Base-by-base conservation (phyloP, 2,888 invertebrate species). In the Archips xylosteana region DNA sequence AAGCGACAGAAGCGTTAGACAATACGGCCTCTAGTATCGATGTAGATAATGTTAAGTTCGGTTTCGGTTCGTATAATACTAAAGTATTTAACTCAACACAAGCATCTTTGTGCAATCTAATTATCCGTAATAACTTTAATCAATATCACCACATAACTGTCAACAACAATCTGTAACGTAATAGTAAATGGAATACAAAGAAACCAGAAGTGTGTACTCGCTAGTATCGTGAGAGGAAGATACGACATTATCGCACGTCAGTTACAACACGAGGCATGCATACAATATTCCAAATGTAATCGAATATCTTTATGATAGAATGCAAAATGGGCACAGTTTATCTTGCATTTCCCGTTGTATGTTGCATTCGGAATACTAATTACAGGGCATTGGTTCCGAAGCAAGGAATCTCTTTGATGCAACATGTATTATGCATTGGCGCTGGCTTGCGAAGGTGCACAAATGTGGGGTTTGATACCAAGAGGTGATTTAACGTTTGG, bases 291-390 rank as follows among this genome's bases (percentile, higher is more conserved):
- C 36, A 61, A 39, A 65, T 71, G 54, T 65, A 73, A 68, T 72
- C 62, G 47, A 72, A 63, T 68, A 64, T 68, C 63, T 73, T 68
- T 68, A 73, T 73, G 68, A 73, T 49, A 47, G 54, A 57, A 70
- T 74, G 74, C 74, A 70, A 61, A 74, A 70, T 74, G 69, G 74
- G 61, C 69, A 70, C 74, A 74, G 74, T 74, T 74, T 70, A 74
- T 74, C 74, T 74, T 74, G 74, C 74, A 74, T 74, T 74, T 74
- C 65, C 73, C 74, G 74, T 59, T 70, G 70, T 65, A 60, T 54
- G 74, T 57, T 70, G 69, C 61, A 70, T 54, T 69, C 70, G 45
- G 74, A 65, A 74, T 74, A 74, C 59, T 74, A 74, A 74, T 74
- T 70, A 74, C 65, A 74, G 34, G 45, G 69, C 74, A 62, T 42